These are phyloP conservation scores for Alaudala cheleensis DNA, from an alignment of 2,113 vertebrate genomes.

Conservation along the genomic window DNA sequence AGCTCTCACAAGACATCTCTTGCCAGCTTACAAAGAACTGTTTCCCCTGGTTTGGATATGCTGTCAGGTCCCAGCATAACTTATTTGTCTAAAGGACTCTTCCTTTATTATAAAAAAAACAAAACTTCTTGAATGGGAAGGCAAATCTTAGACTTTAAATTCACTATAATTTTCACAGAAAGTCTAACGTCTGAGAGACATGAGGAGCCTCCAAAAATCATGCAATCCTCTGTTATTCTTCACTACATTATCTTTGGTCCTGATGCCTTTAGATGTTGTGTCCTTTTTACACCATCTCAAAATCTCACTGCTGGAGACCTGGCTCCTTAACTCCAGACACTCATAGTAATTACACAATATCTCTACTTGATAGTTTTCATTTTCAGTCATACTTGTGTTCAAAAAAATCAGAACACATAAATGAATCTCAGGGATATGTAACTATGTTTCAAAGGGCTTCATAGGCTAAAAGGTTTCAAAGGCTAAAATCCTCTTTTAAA, in stretches of 20 bases:
- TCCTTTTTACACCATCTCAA: not conserved
- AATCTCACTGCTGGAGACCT: not conserved
- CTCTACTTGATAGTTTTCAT: not conserved
- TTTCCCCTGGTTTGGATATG: not conserved
- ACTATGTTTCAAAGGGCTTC: not conserved
- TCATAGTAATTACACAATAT: not conserved
- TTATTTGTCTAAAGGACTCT: not conserved
- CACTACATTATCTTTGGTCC: not conserved
- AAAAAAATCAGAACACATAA: not conserved
- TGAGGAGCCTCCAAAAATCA: not conserved
- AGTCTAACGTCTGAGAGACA: not conserved
- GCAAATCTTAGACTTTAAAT: not conserved
- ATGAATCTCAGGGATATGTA: not conserved
- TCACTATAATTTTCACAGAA: not conserved
- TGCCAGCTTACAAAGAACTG: not conserved
- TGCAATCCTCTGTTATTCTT: not conserved
- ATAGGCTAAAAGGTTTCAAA: not conserved
- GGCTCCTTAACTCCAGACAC: not conserved
- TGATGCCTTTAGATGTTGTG: not conserved
- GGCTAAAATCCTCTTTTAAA: not conserved
- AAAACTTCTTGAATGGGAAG: not conserved
- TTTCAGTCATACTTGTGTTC: not conserved
- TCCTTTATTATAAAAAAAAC: not conserved
- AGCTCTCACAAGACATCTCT: not conserved
- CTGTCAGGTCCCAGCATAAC: not conserved